Evolutionary conservation across 2,888 invertebrate species (phyloP).

Genomic region (Onchidella celtica): DNA sequence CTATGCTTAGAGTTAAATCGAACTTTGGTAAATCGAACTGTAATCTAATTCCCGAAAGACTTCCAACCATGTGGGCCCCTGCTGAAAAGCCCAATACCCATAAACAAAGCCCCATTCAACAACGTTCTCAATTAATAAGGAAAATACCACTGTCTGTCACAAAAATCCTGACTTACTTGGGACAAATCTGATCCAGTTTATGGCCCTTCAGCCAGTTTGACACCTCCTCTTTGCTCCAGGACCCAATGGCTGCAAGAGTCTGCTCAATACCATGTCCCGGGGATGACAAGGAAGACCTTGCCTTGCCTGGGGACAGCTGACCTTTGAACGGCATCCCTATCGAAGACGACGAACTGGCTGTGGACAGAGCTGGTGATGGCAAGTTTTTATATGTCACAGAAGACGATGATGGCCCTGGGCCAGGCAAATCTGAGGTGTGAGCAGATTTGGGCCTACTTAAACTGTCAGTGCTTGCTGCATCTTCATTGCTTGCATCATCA

Average conservation of each 20-base stretch:
- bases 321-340: neutral
- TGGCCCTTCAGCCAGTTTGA: conserved; percentile 20
- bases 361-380: neutral
- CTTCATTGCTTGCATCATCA: conserved; percentile 6
- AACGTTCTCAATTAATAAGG: no score
- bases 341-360: neutral
- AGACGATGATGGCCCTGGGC: neutral
- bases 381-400: neutral
- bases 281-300: neutral
- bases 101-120: no score
- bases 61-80: no score
- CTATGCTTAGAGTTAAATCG: no score
- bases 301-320: neutral
- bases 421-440: neutral
- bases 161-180: no score
- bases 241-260: conserved; percentile 6
- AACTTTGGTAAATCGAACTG: no score
- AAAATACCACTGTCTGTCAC: no score
- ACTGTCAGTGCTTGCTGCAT: neutral
- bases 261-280: neutral
- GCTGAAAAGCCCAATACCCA: no score
- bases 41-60: no score
- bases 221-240: conserved; percentile 24
- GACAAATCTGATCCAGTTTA: conserved; percentile 38
- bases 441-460: neutral